Conservation (phyloP, 2,888 invertebrate species). For the Eurytoma californica region DNA sequence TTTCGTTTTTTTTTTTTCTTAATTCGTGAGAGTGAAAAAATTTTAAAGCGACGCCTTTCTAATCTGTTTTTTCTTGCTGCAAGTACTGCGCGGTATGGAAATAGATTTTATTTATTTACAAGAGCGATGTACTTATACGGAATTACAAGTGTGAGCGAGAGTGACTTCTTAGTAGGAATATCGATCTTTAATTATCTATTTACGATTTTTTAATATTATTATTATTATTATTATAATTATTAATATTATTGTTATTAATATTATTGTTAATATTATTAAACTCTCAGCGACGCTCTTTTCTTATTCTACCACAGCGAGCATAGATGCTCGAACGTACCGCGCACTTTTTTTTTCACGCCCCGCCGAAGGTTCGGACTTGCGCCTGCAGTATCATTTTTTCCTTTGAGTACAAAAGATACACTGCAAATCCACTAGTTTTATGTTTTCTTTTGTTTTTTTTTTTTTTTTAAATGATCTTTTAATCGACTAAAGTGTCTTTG, state of each 20-base stretch:
- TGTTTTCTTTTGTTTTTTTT: neutral
- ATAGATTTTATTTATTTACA: slow-evolving; percentile 58
- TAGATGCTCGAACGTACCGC: neutral
- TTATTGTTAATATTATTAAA: no score
- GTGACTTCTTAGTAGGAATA: slow-evolving; percentile 35
- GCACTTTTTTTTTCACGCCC: neutral
- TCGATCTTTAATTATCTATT: neutral
- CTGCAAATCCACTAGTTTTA: neutral
- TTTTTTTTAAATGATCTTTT: neutral
- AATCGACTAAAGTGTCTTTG: neutral
- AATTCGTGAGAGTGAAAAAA: slow-evolving; percentile 16
- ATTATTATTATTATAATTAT: no score
- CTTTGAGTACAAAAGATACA: slow-evolving; percentile 20
- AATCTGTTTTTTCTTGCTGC: slow-evolving; percentile 35
- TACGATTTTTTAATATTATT: no score
- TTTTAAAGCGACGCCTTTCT: slow-evolving; percentile 54
- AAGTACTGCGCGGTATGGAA: slow-evolving; percentile 52
- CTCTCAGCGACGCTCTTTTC: slow-evolving; percentile 9
- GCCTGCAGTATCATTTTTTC: neutral
- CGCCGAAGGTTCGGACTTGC: slow-evolving; percentile 12
- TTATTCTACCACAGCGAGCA: neutral
- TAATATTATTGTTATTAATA: no score
- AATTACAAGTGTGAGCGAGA: slow-evolving; percentile 40
- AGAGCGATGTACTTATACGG: slow-evolving; percentile 50
- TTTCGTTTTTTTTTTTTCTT: no score